phyloP scores from a whole-genome alignment of 2,113 vertebrate species.

The Nothocercus julius region DNA sequence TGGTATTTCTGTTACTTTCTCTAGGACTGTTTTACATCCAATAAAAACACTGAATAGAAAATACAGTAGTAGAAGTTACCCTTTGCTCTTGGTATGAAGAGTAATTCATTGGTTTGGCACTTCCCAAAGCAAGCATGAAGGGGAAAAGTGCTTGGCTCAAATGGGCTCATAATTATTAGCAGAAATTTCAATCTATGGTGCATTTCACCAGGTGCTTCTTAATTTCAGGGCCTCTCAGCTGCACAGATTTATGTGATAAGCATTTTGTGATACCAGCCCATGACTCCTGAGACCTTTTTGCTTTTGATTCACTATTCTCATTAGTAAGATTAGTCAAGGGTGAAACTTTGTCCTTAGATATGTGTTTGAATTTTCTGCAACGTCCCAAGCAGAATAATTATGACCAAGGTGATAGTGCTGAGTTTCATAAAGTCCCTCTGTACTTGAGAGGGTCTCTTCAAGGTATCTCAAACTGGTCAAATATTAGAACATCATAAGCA shows the following conservation, averaged over 20 bases:
- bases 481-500: background rate
- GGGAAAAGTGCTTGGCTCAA: background rate
- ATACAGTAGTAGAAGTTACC: slow-evolving; percentile 37
- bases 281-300: background rate
- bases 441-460: background rate
- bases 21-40: slow-evolving; percentile 32
- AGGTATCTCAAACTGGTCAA: background rate
- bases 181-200: slow-evolving; percentile 14
- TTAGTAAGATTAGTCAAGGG: slow-evolving; percentile 1
- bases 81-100: slow-evolving; percentile 35
- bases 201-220: slow-evolving; percentile 10
- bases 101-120: slow-evolving; percentile 27
- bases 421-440: background rate
- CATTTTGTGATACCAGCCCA: background rate
- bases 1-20: slow-evolving; percentile 55
- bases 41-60: slow-evolving; percentile 49
- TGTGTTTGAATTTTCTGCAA: background rate
- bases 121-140: slow-evolving; percentile 12
- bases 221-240: slow-evolving; percentile 18
- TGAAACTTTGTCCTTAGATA: background rate
- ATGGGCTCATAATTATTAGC: background rate
- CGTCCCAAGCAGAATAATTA: background rate
- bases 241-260: background rate
- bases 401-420: background rate
- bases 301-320: background rate